Percentiles rank a stretch among this genome's conserved stretches.
Evolutionary conservation across 2,888 invertebrate species (phyloP).

Genomic region (Eupeodes luniger): DNA sequence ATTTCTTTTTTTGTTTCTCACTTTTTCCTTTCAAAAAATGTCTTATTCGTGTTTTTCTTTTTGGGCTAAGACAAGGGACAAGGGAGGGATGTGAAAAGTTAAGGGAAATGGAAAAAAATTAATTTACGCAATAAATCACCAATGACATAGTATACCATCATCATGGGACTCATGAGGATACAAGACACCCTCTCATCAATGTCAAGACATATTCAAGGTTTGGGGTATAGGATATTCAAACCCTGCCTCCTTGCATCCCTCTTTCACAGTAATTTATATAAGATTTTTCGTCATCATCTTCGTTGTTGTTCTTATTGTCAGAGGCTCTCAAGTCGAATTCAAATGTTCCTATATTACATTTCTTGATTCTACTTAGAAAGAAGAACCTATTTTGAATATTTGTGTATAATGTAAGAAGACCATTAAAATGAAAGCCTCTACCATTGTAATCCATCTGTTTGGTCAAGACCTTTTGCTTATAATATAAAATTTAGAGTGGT

Average conservation of each 20-base stretch:
- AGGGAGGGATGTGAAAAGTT: no score
- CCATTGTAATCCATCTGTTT: slow-evolving; percentile 30
- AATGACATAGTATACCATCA: slow-evolving; percentile 45
- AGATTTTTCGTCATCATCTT: slow-evolving; percentile 28
- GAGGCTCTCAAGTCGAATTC: slow-evolving; percentile 22
- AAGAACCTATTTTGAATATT: slow-evolving; percentile 22
- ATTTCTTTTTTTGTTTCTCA: slow-evolving; percentile 28
- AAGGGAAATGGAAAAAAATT: slow-evolving; percentile 30
- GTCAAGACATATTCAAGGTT: slow-evolving; percentile 5
- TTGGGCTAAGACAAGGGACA: neutral
- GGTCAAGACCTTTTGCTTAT: slow-evolving; percentile 18
- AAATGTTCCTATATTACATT: slow-evolving; percentile 57
- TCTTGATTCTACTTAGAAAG: neutral
- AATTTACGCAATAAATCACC: slow-evolving; percentile 71
- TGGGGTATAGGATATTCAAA: neutral
- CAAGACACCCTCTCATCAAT: slow-evolving; percentile 36
- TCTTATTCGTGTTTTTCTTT: slow-evolving; percentile 22
- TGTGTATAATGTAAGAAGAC: neutral
- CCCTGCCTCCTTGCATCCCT: neutral
- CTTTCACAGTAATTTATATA: slow-evolving; percentile 42
- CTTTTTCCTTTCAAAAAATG: neutral
- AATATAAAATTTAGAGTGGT: neutral
- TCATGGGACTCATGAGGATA: slow-evolving; percentile 12
- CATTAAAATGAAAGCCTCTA: slow-evolving; percentile 18
- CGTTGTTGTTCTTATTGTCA: neutral